Conservation (phyloP, 2,888 invertebrate species). For the Linnaemya vulpina region DNA sequence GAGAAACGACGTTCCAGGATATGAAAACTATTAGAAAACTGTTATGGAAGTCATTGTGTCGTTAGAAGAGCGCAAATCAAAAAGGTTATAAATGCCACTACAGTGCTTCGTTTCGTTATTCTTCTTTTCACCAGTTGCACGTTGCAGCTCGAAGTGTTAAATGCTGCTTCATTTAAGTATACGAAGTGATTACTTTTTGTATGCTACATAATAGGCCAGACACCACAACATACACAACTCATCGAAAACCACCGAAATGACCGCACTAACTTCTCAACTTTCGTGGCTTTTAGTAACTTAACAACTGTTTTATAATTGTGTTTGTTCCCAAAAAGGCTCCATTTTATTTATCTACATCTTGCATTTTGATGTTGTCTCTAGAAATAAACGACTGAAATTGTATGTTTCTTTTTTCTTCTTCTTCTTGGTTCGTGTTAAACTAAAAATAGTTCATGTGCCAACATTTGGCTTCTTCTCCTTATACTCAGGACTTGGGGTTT, state of each 20-base stretch:
- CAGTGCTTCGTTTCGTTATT: too few relatives aligned
- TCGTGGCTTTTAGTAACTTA: background rate
- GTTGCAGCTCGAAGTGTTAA: too few relatives aligned
- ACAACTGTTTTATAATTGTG: background rate
- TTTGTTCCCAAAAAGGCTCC: background rate
- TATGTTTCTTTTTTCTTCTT: background rate
- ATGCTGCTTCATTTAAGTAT: too few relatives aligned
- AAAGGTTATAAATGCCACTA: too few relatives aligned
- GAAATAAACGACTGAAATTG: background rate
- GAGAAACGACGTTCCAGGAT: too few relatives aligned
- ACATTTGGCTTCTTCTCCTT: background rate
- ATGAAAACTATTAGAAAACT: too few relatives aligned
- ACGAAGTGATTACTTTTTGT: too few relatives aligned
- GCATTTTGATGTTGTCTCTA: background rate
- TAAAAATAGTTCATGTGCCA: slow-evolving; percentile 13
- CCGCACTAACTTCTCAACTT: background rate
- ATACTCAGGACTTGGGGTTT: background rate
- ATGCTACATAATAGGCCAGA: too few relatives aligned
- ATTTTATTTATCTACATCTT: background rate
- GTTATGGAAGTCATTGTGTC: too few relatives aligned
- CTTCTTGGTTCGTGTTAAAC: background rate
- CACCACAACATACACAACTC: too few relatives aligned
- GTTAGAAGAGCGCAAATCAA: too few relatives aligned
- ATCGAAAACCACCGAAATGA: background rate
- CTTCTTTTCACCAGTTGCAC: too few relatives aligned